phyloP scores from a whole-genome alignment of 2,113 vertebrate genomes.

The Lagopus muta region DNA sequence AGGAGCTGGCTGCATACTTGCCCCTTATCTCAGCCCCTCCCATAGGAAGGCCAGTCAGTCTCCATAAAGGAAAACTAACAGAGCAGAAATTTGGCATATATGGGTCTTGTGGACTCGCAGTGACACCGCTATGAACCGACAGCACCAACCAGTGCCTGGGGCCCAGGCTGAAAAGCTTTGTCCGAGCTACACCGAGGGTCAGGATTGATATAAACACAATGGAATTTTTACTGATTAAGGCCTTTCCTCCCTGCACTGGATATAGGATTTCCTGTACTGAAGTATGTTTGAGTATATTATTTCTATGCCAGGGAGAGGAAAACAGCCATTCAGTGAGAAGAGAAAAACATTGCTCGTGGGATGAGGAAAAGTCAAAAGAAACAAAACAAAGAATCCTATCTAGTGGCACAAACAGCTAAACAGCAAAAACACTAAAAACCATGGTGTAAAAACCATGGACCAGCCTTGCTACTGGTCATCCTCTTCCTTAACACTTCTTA shows the following conservation, averaged over 20 bases:
- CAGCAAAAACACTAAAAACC: background rate
- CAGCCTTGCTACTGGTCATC: background rate
- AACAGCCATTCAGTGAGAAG: background rate
- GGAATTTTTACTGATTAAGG: slow-evolving; percentile 70
- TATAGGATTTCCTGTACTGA: slow-evolving; percentile 62
- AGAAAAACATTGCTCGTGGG: slow-evolving; percentile 6
- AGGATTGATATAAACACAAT: slow-evolving; percentile 63
- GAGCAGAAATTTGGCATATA: background rate
- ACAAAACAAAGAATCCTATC: background rate
- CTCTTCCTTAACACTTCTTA: background rate
- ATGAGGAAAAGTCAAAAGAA: background rate
- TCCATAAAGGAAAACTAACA: background rate
- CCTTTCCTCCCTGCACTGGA: slow-evolving; percentile 1
- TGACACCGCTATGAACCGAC: background rate
- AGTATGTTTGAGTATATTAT: slow-evolving; percentile 23
- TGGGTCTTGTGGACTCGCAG: background rate
- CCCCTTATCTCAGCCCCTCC: slow-evolving; percentile 10
- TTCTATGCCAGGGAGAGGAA: slow-evolving; percentile 57
- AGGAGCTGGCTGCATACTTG: background rate
- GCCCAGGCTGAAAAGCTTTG: background rate
- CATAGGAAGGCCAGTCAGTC: background rate
- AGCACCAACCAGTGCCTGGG: slow-evolving; percentile 45
- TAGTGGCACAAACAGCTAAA: background rate
- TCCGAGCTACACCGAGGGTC: slow-evolving; percentile 3
- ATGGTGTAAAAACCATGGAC: background rate